Evolutionary conservation across 2,113 vertebrate species (phyloP), one percentile per base, ranked within the genome.

Genomic region (Triplophysa dalaica): DNA sequence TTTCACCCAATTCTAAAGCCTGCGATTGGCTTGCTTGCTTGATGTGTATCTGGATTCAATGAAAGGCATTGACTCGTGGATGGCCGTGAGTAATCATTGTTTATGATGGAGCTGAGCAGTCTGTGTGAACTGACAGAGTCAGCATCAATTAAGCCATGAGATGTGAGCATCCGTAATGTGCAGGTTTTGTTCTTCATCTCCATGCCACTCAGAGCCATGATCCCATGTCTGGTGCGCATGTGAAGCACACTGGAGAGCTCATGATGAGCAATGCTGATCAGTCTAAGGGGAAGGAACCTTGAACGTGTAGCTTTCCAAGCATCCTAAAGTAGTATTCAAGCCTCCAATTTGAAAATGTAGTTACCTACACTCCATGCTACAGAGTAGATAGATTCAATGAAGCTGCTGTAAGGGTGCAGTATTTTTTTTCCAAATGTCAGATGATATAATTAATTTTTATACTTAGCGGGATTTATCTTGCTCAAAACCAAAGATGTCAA

Each of bases 71-170:
- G 86, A 86, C 86, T 78, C 75, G 82, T 83, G 87, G 88, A 89
- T 85, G 83, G 87, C 90, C 82, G 85, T 78, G 79, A 75, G 88
- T 89, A 89, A 88, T 85, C 82, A 54, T 85, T 81, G 80, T 87
- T 86, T 87, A 77, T 87, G 88, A 89, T 89, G 87, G 86, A 87
- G 85, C 83, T 83, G 80, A 70, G 80, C 81, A 87, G 88, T 88
- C 83, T 88, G 69, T 84, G 78, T 74, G 85, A 87, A 87, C 86
- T 76, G 84, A 89, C 87, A 87, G 77, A 74, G 88, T 88, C 88
- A 86, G 87, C 86, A 89, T 90, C 89, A 90, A 91, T 91, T 91
- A 89, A 88, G 89, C 85, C 65, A 82, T 85, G 86, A 86, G 86
- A 90, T 89, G 85, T 85, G 80, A 89, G 83, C 86, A 89, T 89